Evolutionary conservation across 2,888 invertebrate genomes (phyloP), one percentile per base, ranked within the genome.

Genomic region (Lycaena phlaeas): DNA sequence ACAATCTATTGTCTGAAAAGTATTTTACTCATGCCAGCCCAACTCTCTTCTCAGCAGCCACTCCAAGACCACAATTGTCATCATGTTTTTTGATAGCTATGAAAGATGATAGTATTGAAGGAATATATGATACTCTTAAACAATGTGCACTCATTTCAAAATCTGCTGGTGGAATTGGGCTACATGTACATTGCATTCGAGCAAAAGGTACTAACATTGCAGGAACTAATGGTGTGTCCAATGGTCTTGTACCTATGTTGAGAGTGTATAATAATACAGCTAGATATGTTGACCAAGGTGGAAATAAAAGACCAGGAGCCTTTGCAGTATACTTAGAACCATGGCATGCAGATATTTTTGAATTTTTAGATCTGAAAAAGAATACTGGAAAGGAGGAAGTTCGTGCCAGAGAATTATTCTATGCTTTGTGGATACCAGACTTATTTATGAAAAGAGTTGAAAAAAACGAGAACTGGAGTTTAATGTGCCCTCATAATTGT

Each of bases 11-110:
- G 53, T 98, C 98, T 0, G 96, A 97, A 65, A 89, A 92, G 56
- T 98, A 94, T 86, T 99, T 99, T 66, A 99, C 97, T 0, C 98
- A 99, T 78, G 98, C 98, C 2, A 97, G 97, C 17, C 98, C 99
- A 0, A 99, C 99, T 1, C 86, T 99, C 22, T 99, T 98, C 71
- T 93, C 97, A 50, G 95, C 98, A 27, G 98, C 94, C 15, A 98
- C 98, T 1, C 89, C 89, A 11, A 87, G 90, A 22, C 97, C 98
- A 9, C 98, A 98, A 67, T 82, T 99, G 45, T 97, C 97, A 0
- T 96, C 97, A 30, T 98, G 98, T 70, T 99, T 98, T 64, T 86
- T 98, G 14, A 71, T 99, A 44, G 95, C 97, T 4, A 97, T 99
- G 95, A 89, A 88, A 46, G 93, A 94, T 15, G 98, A 99, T 73